phyloP scores from a whole-genome alignment of 1,140 invertebrate genomes.

The Apocrypta bakeri region DNA sequence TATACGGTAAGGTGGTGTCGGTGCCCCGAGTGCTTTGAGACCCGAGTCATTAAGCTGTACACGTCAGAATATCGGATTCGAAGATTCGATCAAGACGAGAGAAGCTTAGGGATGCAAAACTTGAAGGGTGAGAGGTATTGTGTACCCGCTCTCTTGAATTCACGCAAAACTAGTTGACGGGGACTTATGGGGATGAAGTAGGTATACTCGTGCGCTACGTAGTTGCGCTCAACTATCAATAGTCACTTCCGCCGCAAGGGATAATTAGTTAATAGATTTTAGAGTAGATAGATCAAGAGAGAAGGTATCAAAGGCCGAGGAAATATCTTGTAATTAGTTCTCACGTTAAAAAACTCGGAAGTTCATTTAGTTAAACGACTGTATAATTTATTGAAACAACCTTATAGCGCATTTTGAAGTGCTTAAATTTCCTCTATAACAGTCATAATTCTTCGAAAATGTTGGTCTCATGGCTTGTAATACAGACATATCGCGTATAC shows the following conservation, averaged over 20 bases:
- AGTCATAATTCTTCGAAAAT: too few relatives aligned
- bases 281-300: too few relatives aligned
- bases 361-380: too few relatives aligned
- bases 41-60: background rate
- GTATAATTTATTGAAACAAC: too few relatives aligned
- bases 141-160: background rate
- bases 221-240: background rate
- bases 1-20: too few relatives aligned
- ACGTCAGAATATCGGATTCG: background rate
- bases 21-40: background rate
- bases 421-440: too few relatives aligned
- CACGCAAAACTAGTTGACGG: background rate
- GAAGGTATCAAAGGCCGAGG: too few relatives aligned
- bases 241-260: background rate
- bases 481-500: too few relatives aligned
- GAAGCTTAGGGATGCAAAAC: background rate
- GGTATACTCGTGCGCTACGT: background rate
- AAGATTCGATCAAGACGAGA: conserved; percentile 13
- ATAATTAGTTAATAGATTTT: background rate
- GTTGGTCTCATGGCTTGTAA: too few relatives aligned
- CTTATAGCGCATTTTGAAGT: too few relatives aligned
- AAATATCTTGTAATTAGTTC: too few relatives aligned
- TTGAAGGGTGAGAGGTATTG: background rate
- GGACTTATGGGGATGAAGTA: background rate
- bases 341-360: too few relatives aligned